Evolutionary conservation across 2,888 invertebrate species (phyloP).

Genomic region (Chaetogeoica ovagalla): DNA sequence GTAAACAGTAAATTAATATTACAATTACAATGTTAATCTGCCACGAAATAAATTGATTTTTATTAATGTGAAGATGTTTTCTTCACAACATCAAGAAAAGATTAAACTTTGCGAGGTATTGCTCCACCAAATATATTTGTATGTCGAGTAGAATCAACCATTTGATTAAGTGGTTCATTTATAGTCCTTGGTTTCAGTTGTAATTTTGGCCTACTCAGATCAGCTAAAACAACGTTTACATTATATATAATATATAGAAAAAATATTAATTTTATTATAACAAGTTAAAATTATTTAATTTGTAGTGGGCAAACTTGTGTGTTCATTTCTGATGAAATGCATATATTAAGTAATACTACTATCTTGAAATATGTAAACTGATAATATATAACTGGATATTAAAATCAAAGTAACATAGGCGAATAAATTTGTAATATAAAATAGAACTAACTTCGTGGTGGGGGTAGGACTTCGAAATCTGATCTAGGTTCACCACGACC

Average conservation of each 20-base stretch:
- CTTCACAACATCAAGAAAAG: slow-evolving; percentile 48
- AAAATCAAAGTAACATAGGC: too few relatives aligned
- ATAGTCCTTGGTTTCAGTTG: slow-evolving; percentile 84
- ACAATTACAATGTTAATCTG: slow-evolving; percentile 50
- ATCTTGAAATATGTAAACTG: too few relatives aligned
- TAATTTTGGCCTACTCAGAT: slow-evolving; percentile 80
- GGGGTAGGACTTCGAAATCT: slow-evolving; percentile 46
- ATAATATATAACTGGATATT: too few relatives aligned
- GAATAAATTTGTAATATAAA: neutral
- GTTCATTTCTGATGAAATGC: too few relatives aligned
- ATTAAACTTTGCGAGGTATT: slow-evolving; percentile 83
- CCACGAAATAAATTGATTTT: slow-evolving; percentile 36
- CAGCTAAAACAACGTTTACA: slow-evolving; percentile 58
- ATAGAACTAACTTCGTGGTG: slow-evolving; percentile 40
- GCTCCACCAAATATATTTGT: slow-evolving; percentile 93
- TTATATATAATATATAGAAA: neutral
- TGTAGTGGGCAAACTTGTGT: too few relatives aligned
- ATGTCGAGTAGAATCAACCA: slow-evolving; percentile 83
- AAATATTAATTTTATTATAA: neutral
- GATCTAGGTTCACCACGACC: slow-evolving; percentile 39
- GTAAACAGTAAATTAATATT: slow-evolving; percentile 43
- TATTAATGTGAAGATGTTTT: slow-evolving; percentile 33
- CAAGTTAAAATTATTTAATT: neutral
- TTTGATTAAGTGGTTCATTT: slow-evolving; percentile 80
- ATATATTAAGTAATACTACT: too few relatives aligned